Evolutionary conservation across 2,888 invertebrate species (phyloP).

Genomic region (Callyntrura sp.): DNA sequence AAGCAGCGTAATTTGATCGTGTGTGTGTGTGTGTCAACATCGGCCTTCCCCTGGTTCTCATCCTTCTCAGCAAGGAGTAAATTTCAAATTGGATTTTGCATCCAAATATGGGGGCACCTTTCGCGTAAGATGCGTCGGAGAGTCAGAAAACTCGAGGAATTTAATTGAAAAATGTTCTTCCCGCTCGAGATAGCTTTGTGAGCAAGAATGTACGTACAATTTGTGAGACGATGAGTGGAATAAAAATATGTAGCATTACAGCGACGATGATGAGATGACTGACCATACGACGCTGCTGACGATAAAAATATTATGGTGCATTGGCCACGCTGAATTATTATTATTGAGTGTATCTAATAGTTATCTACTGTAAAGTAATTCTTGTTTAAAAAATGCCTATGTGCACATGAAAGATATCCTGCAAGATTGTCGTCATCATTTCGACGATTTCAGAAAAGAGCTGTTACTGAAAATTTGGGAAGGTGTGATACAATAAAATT

Average conservation of each 20-base stretch:
- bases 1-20: not conserved
- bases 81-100: not conserved
- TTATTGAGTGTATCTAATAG: slow-evolving; percentile 52
- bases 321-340: slow-evolving; percentile 53
- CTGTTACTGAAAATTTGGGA: slow-evolving; percentile 40
- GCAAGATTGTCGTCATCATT: no score
- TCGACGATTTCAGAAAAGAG: not conserved
- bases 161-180: not conserved
- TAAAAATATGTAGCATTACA: not conserved
- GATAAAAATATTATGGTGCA: slow-evolving; percentile 27
- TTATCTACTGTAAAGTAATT: slow-evolving; percentile 19
- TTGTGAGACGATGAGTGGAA: not conserved
- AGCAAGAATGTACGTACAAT: not conserved
- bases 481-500: not conserved
- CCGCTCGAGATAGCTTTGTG: not conserved
- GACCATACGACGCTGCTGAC: not conserved
- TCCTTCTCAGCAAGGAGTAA: slow-evolving; percentile 17
- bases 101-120: not conserved
- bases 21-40: slow-evolving; percentile 15
- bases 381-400: not conserved
- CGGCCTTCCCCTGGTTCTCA: slow-evolving; percentile 53
- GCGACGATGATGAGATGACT: no score
- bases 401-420: not conserved
- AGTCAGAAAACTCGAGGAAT: not conserved
- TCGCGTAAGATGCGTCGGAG: not conserved